Evolutionary conservation across 1,140 invertebrate genomes (phyloP).

Genomic region (Micrasema longulum): DNA sequence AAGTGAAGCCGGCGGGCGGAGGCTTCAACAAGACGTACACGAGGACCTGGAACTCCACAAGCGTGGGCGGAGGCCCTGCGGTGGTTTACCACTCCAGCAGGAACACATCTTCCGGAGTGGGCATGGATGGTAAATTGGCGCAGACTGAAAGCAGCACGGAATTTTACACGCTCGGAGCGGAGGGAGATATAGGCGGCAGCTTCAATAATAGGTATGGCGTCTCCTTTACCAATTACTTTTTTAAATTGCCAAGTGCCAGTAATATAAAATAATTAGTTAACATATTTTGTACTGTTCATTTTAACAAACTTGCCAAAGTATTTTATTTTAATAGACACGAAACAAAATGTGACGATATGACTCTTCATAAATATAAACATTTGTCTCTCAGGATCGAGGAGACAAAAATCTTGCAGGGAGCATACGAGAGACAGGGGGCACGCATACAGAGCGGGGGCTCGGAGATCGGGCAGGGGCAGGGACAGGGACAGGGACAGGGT

Average conservation of each 20-base stretch:
- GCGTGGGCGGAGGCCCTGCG: slow-evolving; percentile 47
- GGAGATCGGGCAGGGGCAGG: neutral
- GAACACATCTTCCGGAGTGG: slow-evolving; percentile 54
- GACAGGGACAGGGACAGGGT: slow-evolving; percentile 19
- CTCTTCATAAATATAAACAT: too few relatives aligned
- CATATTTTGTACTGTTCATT: too few relatives aligned
- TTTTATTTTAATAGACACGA: too few relatives aligned
- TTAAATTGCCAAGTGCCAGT: too few relatives aligned
- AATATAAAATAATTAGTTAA: too few relatives aligned
- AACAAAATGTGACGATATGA: too few relatives aligned
- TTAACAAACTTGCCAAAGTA: too few relatives aligned
- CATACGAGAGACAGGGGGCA: too few relatives aligned
- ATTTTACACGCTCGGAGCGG: slow-evolving; percentile 53
- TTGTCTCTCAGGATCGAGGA: slow-evolving; percentile 32
- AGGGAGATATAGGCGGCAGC: slow-evolving; percentile 64
- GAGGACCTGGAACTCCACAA: slow-evolving; percentile 48
- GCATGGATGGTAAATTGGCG: slow-evolving; percentile 49
- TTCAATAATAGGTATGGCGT: slow-evolving; percentile 60
- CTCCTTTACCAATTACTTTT: neutral
- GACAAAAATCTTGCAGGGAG: slow-evolving; percentile 8
- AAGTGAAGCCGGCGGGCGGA: slow-evolving; percentile 11
- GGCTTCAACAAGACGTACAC: slow-evolving; percentile 46
- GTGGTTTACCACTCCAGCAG: slow-evolving; percentile 52
- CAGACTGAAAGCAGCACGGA: slow-evolving; percentile 56
- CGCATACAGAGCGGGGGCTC: neutral